Evolutionary conservation across 1,140 invertebrate species (phyloP).

Genomic region (Phocides pigmalion): DNA sequence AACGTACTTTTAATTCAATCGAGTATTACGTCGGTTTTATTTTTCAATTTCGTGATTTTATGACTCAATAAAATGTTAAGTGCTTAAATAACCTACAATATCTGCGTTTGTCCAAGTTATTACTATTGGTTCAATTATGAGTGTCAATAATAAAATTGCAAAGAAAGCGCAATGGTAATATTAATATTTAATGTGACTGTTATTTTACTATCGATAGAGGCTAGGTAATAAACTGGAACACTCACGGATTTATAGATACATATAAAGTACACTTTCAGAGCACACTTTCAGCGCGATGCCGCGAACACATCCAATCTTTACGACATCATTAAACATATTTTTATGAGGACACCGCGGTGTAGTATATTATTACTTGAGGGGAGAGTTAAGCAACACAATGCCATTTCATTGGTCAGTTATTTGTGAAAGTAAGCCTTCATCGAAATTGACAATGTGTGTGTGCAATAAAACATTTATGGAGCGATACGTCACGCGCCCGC

Average conservation of each 20-base stretch:
- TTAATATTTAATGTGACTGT: constrained; percentile 55
- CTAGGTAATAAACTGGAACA: constrained; percentile 68
- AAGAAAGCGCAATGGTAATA: constrained; percentile 32
- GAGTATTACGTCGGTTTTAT: neutral
- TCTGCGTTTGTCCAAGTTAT: constrained; percentile 1
- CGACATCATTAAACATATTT: constrained; percentile 82
- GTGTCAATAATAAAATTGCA: constrained; percentile 21
- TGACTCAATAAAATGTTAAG: neutral
- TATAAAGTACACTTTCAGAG: constrained; percentile 64
- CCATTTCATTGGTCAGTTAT: constrained; percentile 72
- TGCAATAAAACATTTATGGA: constrained; percentile 67
- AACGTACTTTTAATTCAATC: too few relatives aligned
- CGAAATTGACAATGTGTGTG: constrained; percentile 68
- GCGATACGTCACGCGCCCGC: constrained; percentile 51
- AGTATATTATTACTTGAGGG: constrained; percentile 67
- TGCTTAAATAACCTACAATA: neutral
- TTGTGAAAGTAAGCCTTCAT: constrained; percentile 61
- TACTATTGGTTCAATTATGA: constrained; percentile 7
- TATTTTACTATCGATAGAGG: constrained; percentile 61
- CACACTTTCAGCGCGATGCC: constrained; percentile 62
- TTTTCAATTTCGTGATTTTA: neutral
- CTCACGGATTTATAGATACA: constrained; percentile 71
- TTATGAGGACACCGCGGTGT: constrained; percentile 75
- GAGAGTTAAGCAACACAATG: constrained; percentile 57
- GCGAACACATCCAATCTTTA: constrained; percentile 77